phyloP scores from a whole-genome alignment of 2,888 invertebrate species.

The Drosophila melanosoma region DNA sequence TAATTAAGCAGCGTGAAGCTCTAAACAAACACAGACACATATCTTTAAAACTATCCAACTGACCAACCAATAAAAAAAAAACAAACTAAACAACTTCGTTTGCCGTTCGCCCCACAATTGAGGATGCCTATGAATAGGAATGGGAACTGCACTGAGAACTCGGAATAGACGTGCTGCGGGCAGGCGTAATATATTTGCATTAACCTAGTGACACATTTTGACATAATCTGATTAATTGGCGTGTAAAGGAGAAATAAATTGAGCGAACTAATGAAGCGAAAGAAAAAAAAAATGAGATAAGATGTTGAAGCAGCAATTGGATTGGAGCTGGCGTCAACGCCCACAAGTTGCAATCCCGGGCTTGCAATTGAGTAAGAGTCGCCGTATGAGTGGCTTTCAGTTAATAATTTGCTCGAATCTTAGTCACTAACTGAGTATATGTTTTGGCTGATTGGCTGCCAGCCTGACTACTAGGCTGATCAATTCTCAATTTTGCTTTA shows the following conservation, averaged over 20 bases:
- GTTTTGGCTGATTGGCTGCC: slow-evolving; percentile 11
- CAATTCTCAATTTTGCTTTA: slow-evolving; percentile 16
- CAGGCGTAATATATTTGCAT: slow-evolving; percentile 73
- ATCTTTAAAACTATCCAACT: slow-evolving; percentile 32
- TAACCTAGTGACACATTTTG: slow-evolving; percentile 80
- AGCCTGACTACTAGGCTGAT: slow-evolving; percentile 17
- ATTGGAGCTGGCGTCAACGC: slow-evolving; percentile 25
- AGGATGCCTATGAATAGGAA: slow-evolving; percentile 23
- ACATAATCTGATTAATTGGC: slow-evolving; percentile 80
- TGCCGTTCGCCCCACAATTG: slow-evolving; percentile 1
- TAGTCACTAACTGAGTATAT: not conserved
- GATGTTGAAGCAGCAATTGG: slow-evolving; percentile 34
- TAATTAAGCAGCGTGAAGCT: slow-evolving; percentile 70
- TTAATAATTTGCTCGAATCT: slow-evolving; percentile 38
- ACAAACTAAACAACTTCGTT: slow-evolving; percentile 25
- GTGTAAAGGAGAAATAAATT: slow-evolving; percentile 71
- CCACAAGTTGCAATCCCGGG: slow-evolving; percentile 25
- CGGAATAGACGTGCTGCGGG: slow-evolving; percentile 8
- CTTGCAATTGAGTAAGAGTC: slow-evolving; percentile 25
- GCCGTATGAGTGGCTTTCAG: slow-evolving; percentile 35
- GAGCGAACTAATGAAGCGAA: slow-evolving; percentile 72
- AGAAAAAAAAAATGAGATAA: slow-evolving; percentile 58
- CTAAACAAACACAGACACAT: slow-evolving; percentile 15
- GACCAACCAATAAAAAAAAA: slow-evolving; percentile 2
- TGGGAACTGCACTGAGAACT: slow-evolving; percentile 3